Percentiles rank a stretch among this genome's conserved stretches.
phyloP scores from a whole-genome alignment of 2,113 vertebrate species.

The Pseudois nayaur region DNA sequence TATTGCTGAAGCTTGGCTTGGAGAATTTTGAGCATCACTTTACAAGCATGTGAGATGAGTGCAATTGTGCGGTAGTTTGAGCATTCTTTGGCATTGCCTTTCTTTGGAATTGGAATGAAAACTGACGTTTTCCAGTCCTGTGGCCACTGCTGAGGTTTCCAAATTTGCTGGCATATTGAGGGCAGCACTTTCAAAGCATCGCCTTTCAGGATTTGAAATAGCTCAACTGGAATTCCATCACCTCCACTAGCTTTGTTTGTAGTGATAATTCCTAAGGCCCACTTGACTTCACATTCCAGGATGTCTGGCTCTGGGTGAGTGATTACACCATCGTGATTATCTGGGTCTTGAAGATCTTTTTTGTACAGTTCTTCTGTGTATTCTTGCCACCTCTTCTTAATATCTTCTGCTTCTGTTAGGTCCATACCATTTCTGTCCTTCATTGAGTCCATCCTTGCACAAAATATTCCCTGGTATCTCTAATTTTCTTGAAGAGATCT shows the following conservation, averaged over 20 bases:
- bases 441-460: not conserved
- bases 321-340: not conserved
- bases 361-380: not conserved
- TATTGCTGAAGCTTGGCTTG: not conserved
- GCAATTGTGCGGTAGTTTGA: rapidly evolving
- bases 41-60: not conserved
- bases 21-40: not conserved
- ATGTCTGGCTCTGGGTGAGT: not conserved
- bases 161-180: not conserved
- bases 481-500: not conserved
- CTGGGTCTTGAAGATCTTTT: not conserved
- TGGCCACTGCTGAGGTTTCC: not conserved
- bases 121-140: not conserved
- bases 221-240: not conserved
- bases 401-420: not conserved
- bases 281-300: not conserved
- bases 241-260: not conserved
- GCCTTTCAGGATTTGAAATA: not conserved
- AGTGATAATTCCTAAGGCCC: not conserved
- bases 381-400: not conserved
- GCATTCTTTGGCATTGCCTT: not conserved
- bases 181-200: not conserved
- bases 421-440: not conserved
- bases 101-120: not conserved
- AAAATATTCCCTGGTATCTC: not conserved